Base-by-base conservation (phyloP, 2,797 vertebrate genomes). In the Sciurus vulgaris region DNA sequence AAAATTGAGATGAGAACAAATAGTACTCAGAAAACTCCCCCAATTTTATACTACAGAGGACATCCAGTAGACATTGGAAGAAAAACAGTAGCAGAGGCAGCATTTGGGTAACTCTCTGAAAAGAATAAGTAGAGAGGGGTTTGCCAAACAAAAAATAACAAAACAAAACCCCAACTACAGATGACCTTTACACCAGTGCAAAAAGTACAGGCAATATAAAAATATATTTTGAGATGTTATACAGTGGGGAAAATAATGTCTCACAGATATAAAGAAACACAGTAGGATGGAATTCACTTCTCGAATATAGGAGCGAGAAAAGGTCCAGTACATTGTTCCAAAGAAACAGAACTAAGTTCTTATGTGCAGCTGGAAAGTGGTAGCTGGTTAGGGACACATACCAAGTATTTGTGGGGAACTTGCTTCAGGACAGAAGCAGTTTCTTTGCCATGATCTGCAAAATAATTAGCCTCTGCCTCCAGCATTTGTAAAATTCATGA, bases 141-240 rank as follows among this genome's bases (percentile, higher is more conserved):
- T 73, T 49, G 51, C 24, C 41, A 70, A 59, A 5, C 8, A 24
- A 49, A 30, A 28, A 35, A 17, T 7, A 59, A 59, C 20, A 44
- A 56, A 41, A 11, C 1, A 35, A n/a, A 47, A 12, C 30, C 18
- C 20, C 41, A 56, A 65, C 59, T 30, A 49, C 20, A 41, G 69
- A 30, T 35, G 26, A 30, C 7, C 9, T 94, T 41, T 44, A 35
- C 3, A 78, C n/a, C 35, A 38, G 17, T 63, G 24, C 73, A 82
- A 44, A 95, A 49, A 82, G 3, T 35, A 47, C 1, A 78, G 59
- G 56, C 74, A 59, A 79, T 12, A 35, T 12, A 77, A 41, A 78
- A 73, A 41, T n/a, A 94, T 69, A 96, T 78, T n/a, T 38, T 73
- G 44, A 93, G 24, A 61, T 81, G 92, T 89, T 82, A 81, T 78